Evolutionary conservation across 2,113 vertebrate species (phyloP).

Genomic region (Myocastor coypus): DNA sequence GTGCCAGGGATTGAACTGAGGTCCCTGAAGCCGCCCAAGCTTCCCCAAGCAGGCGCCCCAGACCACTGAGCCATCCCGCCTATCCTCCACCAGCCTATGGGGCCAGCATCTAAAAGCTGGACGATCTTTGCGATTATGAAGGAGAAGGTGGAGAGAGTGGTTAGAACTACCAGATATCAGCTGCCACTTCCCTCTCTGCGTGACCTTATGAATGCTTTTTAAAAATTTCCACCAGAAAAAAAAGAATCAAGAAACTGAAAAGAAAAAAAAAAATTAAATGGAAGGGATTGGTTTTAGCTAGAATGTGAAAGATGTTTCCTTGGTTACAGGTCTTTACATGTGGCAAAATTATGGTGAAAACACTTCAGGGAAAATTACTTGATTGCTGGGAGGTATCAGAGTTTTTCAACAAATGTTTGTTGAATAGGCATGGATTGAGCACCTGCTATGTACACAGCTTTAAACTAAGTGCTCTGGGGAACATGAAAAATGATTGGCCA

Average conservation of each 20-base stretch:
- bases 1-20: no score
- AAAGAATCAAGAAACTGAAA: constrained; percentile 46
- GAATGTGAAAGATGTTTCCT: constrained; percentile 74
- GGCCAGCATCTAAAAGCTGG: neutral
- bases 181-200: neutral
- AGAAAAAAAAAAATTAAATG: constrained; percentile 26
- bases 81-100: neutral
- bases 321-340: constrained; percentile 77
- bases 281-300: constrained; percentile 64
- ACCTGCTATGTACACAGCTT: constrained; percentile 41
- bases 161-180: neutral
- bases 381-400: constrained; percentile 62
- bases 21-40: no score
- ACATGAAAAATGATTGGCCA: constrained; percentile 31
- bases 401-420: constrained; percentile 76
- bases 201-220: neutral
- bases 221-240: neutral
- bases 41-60: no score
- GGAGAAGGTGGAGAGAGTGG: neutral
- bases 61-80: no score
- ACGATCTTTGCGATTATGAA: neutral
- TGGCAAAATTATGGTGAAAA: constrained; percentile 69
- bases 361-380: constrained; percentile 74
- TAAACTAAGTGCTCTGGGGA: constrained; percentile 27
- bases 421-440: constrained; percentile 49